Evolutionary conservation across 2,888 invertebrate genomes (phyloP), one percentile per base, ranked within the genome.

Genomic region (Clistopyga incitator): DNA sequence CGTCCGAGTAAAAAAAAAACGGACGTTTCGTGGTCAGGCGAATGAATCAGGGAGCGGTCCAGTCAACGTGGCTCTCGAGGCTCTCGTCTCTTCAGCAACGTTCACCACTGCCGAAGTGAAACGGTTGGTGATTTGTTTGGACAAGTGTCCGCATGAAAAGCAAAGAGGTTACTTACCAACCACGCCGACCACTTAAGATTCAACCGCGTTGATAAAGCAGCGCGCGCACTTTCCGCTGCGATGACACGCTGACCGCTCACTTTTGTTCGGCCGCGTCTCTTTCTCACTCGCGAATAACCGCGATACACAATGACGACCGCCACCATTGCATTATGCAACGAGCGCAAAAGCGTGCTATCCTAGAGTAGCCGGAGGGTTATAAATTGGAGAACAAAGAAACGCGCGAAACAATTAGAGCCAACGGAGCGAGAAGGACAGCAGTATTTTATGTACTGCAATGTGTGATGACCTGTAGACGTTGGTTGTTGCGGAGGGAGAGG

Each of bases 331-430:
- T 78, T 70, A 59, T 54, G 61, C 67, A 78, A 74, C 50, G 54
- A 68, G 50, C 72, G 82, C 72, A 45, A 72, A 72, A 59, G 52
- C 45, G 59, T 52, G 25, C 20, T 45, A 13, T n/a, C 23, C 45
- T 13, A 25, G 38, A 38, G 61, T 20, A n/a, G 25, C 74, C n/a
- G n/a, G 59, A 54, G 23, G 34, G 59, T 78, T 56, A 74, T 72
- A 83, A 80, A 81, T 78, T 78, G 52, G 50, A 59, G 81, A 81
- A 85, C 82, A 85, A 85, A 85, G 75, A 81, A 67, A 85, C 59
- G 61, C 68, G 82, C 78, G 80, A 77, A 76, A 82, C 78, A 78
- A 83, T 83, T 82, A 81, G 78, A 80, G 70, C 61, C 82, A 79
- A 71, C 80, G 74, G 50, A 79, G 82, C 82, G 85, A 78, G 64